These are phyloP conservation scores for Oreochromis spilurus DNA, from an alignment of 2,113 vertebrate species.

Conservation along the genomic window DNA sequence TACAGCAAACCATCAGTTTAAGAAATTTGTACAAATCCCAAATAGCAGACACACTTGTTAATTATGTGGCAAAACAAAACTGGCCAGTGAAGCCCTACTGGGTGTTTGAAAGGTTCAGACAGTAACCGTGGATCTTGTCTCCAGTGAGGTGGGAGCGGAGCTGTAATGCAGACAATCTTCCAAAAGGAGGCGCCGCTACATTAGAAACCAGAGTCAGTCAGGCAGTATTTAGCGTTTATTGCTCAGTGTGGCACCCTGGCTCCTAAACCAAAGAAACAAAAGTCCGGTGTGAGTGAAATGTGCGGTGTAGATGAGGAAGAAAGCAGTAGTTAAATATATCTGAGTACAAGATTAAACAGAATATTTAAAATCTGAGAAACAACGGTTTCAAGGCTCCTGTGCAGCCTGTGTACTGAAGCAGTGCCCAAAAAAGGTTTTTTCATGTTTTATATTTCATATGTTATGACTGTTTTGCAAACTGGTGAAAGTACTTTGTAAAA, in stretches of 20 bases:
- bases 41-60: neutral
- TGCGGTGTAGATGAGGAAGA: neutral
- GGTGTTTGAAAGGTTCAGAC: neutral
- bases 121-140: neutral
- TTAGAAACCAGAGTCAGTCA: neutral
- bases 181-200: neutral
- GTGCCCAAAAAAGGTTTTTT: neutral
- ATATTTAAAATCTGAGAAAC: neutral
- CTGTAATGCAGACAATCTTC: neutral
- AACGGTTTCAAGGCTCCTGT: neutral
- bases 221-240: neutral
- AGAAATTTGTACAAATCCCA: neutral
- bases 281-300: neutral
- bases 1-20: neutral
- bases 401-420: neutral
- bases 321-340: neutral
- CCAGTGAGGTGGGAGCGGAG: neutral
- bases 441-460: neutral
- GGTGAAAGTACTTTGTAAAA: neutral
- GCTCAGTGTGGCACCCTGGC: neutral
- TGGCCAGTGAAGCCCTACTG: neutral
- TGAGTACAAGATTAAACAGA: neutral
- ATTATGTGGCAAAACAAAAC: neutral
- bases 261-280: neutral
- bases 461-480: neutral